Conservation (phyloP, 2,888 invertebrate species). For the Acrobasis repandana region DNA sequence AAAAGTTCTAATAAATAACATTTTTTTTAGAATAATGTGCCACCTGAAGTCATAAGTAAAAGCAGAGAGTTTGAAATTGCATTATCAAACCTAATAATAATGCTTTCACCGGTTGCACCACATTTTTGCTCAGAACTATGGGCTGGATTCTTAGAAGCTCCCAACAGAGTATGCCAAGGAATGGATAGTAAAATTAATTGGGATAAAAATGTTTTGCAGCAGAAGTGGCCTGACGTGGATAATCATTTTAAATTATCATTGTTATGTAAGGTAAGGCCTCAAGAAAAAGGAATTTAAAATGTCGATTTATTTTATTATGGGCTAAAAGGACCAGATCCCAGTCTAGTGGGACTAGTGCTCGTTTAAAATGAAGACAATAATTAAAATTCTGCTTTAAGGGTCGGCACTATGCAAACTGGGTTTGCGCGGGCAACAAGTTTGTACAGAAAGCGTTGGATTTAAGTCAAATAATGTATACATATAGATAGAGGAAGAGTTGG, state of each 20-base stretch:
- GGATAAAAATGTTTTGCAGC: constrained; percentile 87
- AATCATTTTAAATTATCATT: constrained; percentile 85
- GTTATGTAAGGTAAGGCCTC: constrained; percentile 81
- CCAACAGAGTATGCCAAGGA: constrained; percentile 77
- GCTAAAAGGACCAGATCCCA: too few relatives aligned
- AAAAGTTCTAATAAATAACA: too few relatives aligned
- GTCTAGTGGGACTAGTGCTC: too few relatives aligned
- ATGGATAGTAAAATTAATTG: constrained; percentile 82
- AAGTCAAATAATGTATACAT: too few relatives aligned
- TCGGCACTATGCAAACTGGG: too few relatives aligned
- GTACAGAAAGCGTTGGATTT: too few relatives aligned
- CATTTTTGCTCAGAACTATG: constrained; percentile 96
- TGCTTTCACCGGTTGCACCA: constrained; percentile 94
- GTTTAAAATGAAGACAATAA: too few relatives aligned
- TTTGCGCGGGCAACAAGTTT: too few relatives aligned
- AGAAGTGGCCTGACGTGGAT: constrained; percentile 91
- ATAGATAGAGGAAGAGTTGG: too few relatives aligned
- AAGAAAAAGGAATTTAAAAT: background rate
- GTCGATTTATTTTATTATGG: background rate
- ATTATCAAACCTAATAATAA: constrained; percentile 90
- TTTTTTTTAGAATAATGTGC: constrained; percentile 80
- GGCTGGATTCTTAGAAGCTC: constrained; percentile 88
- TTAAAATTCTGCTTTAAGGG: too few relatives aligned
- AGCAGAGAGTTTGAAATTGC: constrained; percentile 90
- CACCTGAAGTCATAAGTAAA: constrained; percentile 83